Conservation (phyloP, 2,888 invertebrate genomes). For the Timema podura region DNA sequence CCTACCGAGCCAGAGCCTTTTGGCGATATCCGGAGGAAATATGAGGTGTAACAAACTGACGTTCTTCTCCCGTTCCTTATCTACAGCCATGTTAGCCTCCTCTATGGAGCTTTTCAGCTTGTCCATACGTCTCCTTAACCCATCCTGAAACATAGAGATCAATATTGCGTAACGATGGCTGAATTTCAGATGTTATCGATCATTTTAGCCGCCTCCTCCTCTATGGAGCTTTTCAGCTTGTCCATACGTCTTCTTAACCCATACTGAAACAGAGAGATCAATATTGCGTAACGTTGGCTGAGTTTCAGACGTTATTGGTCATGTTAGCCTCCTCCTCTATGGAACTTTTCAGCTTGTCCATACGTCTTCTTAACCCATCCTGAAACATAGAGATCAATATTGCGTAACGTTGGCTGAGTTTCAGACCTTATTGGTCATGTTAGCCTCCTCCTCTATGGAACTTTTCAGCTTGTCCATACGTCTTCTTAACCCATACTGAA, state of each 20-base stretch:
- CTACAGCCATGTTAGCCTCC: slow-evolving; percentile 87
- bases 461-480: slow-evolving; percentile 93
- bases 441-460: slow-evolving; percentile 84
- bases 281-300: no score
- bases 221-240: slow-evolving; percentile 87
- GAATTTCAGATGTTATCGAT: no score
- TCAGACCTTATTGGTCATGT: slow-evolving; percentile 54
- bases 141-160: slow-evolving; percentile 57
- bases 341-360: slow-evolving; percentile 91
- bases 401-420: no score
- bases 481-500: slow-evolving; percentile 79
- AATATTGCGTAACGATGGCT: no score
- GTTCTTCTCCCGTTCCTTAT: slow-evolving; percentile 90
- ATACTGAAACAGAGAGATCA: slow-evolving; percentile 53
- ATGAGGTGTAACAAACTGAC: slow-evolving; percentile 90
- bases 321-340: slow-evolving; percentile 91
- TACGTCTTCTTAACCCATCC: slow-evolving; percentile 83
- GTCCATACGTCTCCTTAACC: slow-evolving; percentile 86
- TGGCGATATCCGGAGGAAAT: slow-evolving; percentile 92
- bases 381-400: slow-evolving; percentile 39
- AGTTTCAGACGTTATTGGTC: slow-evolving; percentile 46
- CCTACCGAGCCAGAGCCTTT: slow-evolving; percentile 87
- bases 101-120: slow-evolving; percentile 91
- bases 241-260: slow-evolving; percentile 89
- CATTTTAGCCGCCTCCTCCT: no score